A percentile compares a stretch with the other conserved stretches of the same genome.
Conservation (phyloP, 2,888 invertebrate species). For the Abrostola triplasia region DNA sequence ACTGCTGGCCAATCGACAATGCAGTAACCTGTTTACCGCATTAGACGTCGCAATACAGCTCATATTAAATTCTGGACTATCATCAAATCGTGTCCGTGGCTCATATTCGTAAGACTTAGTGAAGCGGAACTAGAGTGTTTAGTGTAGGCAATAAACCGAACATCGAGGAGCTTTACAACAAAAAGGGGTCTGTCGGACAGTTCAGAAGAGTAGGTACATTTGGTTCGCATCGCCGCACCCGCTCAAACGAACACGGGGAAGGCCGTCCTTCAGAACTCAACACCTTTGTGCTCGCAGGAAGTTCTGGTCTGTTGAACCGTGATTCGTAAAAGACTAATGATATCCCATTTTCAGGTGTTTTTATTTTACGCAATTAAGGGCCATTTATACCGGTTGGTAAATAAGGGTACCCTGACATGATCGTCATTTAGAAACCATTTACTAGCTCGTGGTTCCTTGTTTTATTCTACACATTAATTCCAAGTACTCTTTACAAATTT, state of each 20-base stretch:
- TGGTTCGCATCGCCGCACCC: constrained; percentile 57
- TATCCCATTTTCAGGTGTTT: constrained; percentile 56
- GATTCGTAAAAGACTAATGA: constrained; percentile 76
- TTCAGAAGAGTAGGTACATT: constrained; percentile 45
- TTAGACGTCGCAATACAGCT: constrained; percentile 26
- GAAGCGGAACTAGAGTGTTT: constrained; percentile 47
- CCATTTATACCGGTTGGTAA: background rate
- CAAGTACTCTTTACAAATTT: too few relatives aligned
- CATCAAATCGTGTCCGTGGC: constrained; percentile 44
- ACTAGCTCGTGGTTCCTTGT: too few relatives aligned
- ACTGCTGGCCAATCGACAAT: constrained; percentile 17
- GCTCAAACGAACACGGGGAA: constrained; percentile 54
- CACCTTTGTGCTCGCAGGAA: constrained; percentile 71
- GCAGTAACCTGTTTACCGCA: constrained; percentile 38
- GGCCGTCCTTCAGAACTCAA: constrained; percentile 53
- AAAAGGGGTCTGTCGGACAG: constrained; percentile 51
- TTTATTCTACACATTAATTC: too few relatives aligned
- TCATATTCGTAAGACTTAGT: constrained; percentile 48
- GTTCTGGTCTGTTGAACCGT: constrained; percentile 71
- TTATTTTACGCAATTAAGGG: constrained; percentile 35
- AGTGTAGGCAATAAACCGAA: constrained; percentile 49
- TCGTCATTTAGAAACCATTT: too few relatives aligned
- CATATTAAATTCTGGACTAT: constrained; percentile 39
- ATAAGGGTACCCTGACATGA: too few relatives aligned
- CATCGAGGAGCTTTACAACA: constrained; percentile 43